Conservation (phyloP, 2,113 vertebrate genomes). For the Baryphthengus martii region DNA sequence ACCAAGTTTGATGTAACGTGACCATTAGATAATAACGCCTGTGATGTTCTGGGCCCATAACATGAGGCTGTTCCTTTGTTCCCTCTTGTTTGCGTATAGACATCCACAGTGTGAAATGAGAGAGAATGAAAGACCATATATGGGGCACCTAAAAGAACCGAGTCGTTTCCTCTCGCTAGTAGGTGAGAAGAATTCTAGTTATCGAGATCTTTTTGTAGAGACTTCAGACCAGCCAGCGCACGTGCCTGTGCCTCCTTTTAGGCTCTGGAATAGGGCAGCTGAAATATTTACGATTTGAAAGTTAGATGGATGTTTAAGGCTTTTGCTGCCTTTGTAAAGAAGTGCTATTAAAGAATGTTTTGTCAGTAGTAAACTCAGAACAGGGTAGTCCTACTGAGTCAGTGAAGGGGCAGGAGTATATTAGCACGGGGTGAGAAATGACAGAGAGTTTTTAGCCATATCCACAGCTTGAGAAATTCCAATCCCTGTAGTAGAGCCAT, state of each 20-base stretch:
- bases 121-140: not conserved
- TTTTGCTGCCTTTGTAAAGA: not conserved
- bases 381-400: not conserved
- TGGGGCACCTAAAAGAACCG: not conserved
- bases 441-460: not conserved
- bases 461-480: constrained; percentile 10
- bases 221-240: not conserved
- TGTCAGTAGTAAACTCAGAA: not conserved
- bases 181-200: not conserved
- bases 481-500: not conserved
- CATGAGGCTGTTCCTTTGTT: not conserved
- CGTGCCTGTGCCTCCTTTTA: not conserved
- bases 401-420: not conserved
- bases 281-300: not conserved
- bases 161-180: not conserved
- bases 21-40: not conserved
- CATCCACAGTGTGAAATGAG: not conserved
- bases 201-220: not conserved
- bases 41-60: not conserved
- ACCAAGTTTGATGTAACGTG: not conserved
- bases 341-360: not conserved
- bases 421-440: not conserved
- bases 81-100: not conserved
- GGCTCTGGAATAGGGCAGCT: not conserved
- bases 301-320: not conserved